These are phyloP conservation scores for Hippotragus niger DNA, from an alignment of 2,113 vertebrate species.

Conservation along the genomic window DNA sequence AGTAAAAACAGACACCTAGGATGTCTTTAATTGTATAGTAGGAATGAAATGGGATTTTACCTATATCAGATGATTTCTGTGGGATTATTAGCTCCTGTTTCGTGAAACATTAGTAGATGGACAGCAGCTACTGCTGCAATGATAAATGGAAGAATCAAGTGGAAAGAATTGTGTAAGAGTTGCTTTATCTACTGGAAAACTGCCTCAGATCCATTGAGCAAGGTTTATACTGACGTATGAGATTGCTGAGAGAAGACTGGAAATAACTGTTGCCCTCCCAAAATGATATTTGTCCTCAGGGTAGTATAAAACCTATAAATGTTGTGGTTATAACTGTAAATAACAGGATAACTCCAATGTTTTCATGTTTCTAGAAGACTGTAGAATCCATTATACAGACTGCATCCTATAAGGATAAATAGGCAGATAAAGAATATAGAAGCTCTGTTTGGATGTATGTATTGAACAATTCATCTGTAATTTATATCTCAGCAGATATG, in stretches of 20 bases:
- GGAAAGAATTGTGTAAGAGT: neutral
- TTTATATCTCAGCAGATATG: neutral
- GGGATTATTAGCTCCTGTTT: neutral
- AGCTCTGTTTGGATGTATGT: neutral
- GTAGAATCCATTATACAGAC: neutral
- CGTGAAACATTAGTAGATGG: neutral
- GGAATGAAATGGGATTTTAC: neutral
- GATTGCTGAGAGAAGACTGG: neutral
- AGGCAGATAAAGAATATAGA: neutral
- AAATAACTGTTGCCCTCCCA: neutral
- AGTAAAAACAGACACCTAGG: neutral
- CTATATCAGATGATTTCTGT: neutral
- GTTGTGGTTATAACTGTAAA: neutral
- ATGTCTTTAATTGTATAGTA: neutral
- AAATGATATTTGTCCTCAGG: neutral
- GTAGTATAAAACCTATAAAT: neutral
- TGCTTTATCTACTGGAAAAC: neutral
- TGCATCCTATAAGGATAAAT: neutral
- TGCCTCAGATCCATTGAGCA: neutral
- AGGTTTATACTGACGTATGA: neutral
- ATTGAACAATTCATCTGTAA: neutral
- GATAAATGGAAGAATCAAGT: neutral
- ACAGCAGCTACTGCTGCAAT: neutral
- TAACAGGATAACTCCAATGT: neutral
- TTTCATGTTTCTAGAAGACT: neutral